Conservation (phyloP, 2,888 invertebrate genomes). For the Eupsilia transversa region DNA sequence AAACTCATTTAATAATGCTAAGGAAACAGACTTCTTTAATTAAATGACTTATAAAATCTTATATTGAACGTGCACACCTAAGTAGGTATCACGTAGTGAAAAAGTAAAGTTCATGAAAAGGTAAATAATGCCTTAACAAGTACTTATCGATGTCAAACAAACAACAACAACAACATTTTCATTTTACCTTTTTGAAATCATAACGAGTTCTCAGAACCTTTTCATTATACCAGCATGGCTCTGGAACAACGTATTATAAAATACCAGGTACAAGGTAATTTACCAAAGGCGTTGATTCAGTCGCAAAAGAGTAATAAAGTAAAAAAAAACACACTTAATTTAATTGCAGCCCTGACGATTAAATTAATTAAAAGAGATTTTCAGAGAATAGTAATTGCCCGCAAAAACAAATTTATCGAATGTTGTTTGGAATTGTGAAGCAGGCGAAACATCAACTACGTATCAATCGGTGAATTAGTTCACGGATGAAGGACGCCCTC, state of each 20-base stretch:
- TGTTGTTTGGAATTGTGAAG: background rate
- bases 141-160: background rate
- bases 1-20: too few species aligned
- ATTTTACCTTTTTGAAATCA: background rate
- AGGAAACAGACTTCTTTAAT: too few species aligned
- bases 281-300: slow-evolving; percentile 10
- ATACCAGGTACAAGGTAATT: slow-evolving; percentile 8
- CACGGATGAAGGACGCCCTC: slow-evolving; percentile 76
- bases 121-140: background rate
- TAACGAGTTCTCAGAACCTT: slow-evolving; percentile 14
- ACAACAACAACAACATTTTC: background rate
- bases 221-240: background rate
- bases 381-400: background rate
- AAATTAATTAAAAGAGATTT: slow-evolving; percentile 4
- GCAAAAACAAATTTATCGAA: background rate
- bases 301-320: background rate
- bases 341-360: background rate
- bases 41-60: too few species aligned
- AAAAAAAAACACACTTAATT: background rate
- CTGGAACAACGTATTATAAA: slow-evolving; percentile 1
- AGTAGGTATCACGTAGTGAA: too few species aligned
- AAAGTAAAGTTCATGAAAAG: background rate
- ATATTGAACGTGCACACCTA: too few species aligned
- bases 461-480: slow-evolving; percentile 70
- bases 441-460: slow-evolving; percentile 60